These are phyloP conservation scores for Vollenhovia emeryi DNA, from an alignment of 1,140 invertebrate species.

Conservation along the genomic window DNA sequence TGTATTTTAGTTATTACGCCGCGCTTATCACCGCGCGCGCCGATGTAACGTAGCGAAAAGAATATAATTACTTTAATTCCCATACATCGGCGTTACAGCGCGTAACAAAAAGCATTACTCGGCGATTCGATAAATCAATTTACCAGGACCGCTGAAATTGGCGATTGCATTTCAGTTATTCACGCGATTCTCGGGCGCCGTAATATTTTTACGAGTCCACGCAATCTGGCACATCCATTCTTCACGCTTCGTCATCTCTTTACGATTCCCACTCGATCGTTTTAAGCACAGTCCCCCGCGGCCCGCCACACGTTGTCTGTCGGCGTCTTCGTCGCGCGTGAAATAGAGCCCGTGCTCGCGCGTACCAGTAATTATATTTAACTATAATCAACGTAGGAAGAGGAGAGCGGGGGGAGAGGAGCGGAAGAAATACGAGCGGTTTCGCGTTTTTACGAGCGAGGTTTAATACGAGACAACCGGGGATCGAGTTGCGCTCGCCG, in stretches of 20 bases:
- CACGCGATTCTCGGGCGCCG: not conserved
- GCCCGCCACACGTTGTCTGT: not conserved
- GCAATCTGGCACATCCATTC: not conserved
- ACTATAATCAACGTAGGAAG: conserved; percentile 31
- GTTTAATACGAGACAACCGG: conserved; percentile 1
- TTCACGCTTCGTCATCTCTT: not conserved
- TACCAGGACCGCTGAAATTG: not conserved
- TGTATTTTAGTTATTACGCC: conserved; percentile 7
- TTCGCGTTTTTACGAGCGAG: conserved; percentile 31
- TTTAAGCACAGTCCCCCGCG: not conserved
- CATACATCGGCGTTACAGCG: not conserved
- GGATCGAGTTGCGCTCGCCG: not conserved
- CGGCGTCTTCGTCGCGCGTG: not conserved
- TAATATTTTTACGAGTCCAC: conserved; percentile 17
- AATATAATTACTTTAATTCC: conserved; percentile 34
- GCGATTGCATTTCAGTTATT: not conserved
- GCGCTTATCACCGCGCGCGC: not conserved
- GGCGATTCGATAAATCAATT: conserved; percentile 32
- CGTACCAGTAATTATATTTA: conserved; percentile 6
- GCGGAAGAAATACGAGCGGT: not conserved
- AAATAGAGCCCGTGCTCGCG: not conserved
- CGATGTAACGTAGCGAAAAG: not conserved
- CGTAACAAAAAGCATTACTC: not conserved
- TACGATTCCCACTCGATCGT: not conserved
- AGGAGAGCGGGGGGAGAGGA: not conserved